Evolutionary conservation across 2,113 vertebrate genomes (phyloP), one percentile per base, ranked within the genome.

Genomic region (Rhinopomastus cyanomelas): DNA sequence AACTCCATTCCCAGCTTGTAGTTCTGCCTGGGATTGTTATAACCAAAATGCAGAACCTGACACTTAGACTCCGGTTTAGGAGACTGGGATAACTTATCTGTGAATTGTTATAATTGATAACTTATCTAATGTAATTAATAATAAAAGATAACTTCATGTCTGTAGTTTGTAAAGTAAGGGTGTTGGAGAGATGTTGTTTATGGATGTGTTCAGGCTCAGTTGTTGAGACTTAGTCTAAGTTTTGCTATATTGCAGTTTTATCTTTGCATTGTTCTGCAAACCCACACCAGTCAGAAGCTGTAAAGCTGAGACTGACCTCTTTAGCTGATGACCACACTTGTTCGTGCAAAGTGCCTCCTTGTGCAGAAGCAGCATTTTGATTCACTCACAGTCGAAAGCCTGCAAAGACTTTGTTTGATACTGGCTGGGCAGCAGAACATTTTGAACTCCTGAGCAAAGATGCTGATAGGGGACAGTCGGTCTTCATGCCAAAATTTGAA

Each of bases 391-490:
- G 2, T n/a, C 2, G 1, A 26, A 92, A 76, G 25, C 37, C 74
- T 87, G 62, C 49, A 14, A 67, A 85, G 51, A 32, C 84, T 90
- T 93, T 92, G 49, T 90, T 93, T 92, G 55, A 30, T 8, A 0
- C 9, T 87, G 71, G 30, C 81, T 79, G 39, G 46, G 36, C 76
- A 85, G 67, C 30, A 14, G 66, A 92, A 85, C 87, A 51, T 72
- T 92, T 87, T 84, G 92, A 93, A 81, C 84, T 80, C 15, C 85
- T n/a, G 32, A 88, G 62, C 75, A 76, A 85, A 88, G 74, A 81
- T 92, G 27, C 74, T 88, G 69, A 76, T 87, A 79, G 87, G 78
- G 69, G 74, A 76, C 74, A 65, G 53, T 79, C 78, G 75, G 59
- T 72, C 67, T 90, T 39, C 21, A 8, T 79, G 89, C 74, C 87